phyloP scores from a whole-genome alignment of 2,888 invertebrate species.

The Cristatella mucedo region DNA sequence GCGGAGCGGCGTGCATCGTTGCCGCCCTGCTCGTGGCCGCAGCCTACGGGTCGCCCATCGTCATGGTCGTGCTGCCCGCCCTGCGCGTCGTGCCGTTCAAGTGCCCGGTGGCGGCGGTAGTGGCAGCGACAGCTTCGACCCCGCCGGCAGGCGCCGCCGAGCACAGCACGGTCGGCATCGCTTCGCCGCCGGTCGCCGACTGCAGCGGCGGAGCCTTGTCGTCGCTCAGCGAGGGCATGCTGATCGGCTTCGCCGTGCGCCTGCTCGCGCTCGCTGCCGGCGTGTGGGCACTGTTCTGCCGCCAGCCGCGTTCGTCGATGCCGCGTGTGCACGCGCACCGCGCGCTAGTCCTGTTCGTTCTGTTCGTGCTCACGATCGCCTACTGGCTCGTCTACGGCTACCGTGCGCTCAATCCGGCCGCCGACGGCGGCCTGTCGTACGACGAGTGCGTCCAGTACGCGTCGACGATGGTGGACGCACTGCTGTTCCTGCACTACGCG shows the following conservation, averaged over 20 bases:
- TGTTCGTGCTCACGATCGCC: slow-evolving; percentile 78
- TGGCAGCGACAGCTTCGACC: background rate
- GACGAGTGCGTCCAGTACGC: slow-evolving; percentile 79
- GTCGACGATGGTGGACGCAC: slow-evolving; percentile 75
- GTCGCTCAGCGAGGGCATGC: slow-evolving; percentile 80
- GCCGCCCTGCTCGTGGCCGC: slow-evolving; percentile 61
- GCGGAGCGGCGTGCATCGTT: slow-evolving; percentile 59
- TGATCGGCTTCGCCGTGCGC: slow-evolving; percentile 79
- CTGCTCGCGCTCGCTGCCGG: slow-evolving; percentile 71
- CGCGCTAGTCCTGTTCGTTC: slow-evolving; percentile 68
- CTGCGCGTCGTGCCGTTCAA: slow-evolving; percentile 49
- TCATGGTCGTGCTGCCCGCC: slow-evolving; percentile 86
- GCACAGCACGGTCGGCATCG: background rate
- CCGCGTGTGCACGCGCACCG: slow-evolving; percentile 80
- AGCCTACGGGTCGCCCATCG: slow-evolving; percentile 76
- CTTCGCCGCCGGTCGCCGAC: slow-evolving; percentile 17
- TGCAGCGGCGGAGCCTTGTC: slow-evolving; percentile 15
- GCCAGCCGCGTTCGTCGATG: slow-evolving; percentile 66
- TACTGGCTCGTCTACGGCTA: slow-evolving; percentile 90
- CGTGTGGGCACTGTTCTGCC: slow-evolving; percentile 77
- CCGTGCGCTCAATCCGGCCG: slow-evolving; percentile 38
- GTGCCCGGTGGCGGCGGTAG: slow-evolving; percentile 14
- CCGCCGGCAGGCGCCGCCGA: background rate
- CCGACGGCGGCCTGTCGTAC: slow-evolving; percentile 40
- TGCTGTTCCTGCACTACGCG: slow-evolving; percentile 83